These are phyloP conservation scores for Nymphicus hollandicus DNA, from an alignment of 2,113 vertebrate genomes.

Conservation along the genomic window DNA sequence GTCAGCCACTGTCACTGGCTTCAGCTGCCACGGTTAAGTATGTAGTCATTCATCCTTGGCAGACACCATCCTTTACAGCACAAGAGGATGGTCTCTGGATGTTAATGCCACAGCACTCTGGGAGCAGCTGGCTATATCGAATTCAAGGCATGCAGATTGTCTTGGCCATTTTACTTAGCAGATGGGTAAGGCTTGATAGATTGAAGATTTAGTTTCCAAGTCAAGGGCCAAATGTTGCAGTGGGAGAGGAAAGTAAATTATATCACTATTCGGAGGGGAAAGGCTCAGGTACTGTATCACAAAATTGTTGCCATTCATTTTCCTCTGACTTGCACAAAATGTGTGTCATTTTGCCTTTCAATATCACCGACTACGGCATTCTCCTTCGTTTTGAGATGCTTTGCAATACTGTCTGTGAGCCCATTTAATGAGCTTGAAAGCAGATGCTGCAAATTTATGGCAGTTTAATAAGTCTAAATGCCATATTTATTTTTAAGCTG, in stretches of 20 bases:
- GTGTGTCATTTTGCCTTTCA: conserved; percentile 54
- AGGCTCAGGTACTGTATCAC: conserved; percentile 57
- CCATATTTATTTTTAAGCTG: conserved; percentile 12
- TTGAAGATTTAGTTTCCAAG: conserved; percentile 69
- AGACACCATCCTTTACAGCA: conserved; percentile 45
- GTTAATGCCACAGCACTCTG: conserved; percentile 29
- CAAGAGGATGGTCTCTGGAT: conserved; percentile 54
- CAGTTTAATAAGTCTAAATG: conserved; percentile 50
- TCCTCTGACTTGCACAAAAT: conserved; percentile 58
- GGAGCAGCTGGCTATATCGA: conserved; percentile 65
- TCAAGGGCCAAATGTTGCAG: conserved; percentile 70
- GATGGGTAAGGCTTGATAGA: conserved; percentile 72
- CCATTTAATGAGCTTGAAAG: conserved; percentile 67
- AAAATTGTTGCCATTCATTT: conserved; percentile 67
- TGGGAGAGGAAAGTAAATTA: conserved; percentile 61
- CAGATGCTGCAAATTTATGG: conserved; percentile 59
- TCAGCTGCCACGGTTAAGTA: conserved; percentile 35
- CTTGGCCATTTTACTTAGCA: conserved; percentile 73
- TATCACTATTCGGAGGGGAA: conserved; percentile 30
- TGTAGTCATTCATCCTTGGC: conserved; percentile 44
- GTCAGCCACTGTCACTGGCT: conserved; percentile 29
- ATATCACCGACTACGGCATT: conserved; percentile 32
- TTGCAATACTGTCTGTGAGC: conserved; percentile 48
- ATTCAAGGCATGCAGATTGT: conserved; percentile 72
- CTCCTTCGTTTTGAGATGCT: conserved; percentile 42